Evolutionary conservation across 1,140 invertebrate species (phyloP), one percentile per base, ranked within the genome.

Genomic region (Atta cephalotes): DNA sequence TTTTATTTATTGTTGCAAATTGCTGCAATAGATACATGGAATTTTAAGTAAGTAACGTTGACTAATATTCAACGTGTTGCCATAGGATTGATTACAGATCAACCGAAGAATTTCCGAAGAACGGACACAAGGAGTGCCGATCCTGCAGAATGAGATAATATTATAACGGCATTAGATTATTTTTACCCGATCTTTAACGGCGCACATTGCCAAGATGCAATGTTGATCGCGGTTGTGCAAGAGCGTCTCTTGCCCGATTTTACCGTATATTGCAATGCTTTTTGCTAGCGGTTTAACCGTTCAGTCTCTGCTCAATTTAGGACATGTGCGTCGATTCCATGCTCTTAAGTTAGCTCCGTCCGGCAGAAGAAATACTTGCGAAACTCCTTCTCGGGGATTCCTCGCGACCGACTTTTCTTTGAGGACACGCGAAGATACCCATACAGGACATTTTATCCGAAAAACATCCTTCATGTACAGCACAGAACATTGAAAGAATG

Each of bases 161-260:
- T 80, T 74, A 78, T 89, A 87, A 87, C 78, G 58, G 51, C 25
- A 39, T 39, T 25, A 28, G 39, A 45, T 87, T 21, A 51, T 66
- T 86, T 79, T 87, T 81, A 51, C 28, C 25, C 53, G 39, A 35
- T 18, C 10, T n/a, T 35, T n/a, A 68, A 3, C 28, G 1, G 39
- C 16, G 28, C 49, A 53, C 25, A 21, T 58, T 58, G 0, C 56
- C n/a, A 31, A 72, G 66, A 80, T 74, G 80, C 62, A 74, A 80
- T 39, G 14, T 53, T 60, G 14, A 53, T 39, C 25, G 21, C 49
- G 28, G 51, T 90, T 89, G 66, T 58, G 86, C 70, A 90, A 90
- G 49, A 51, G 35, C 80, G 5, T 12, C 25, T 87, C 35, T 60
- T 60, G 71, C n/a, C 39, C 81, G 45, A 89, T 87, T 87, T 77